A percentile compares a stretch with the other conserved stretches of the same genome.
Conservation (phyloP, 2,797 vertebrate species). For the Oreonectes daqikongensis region DNA sequence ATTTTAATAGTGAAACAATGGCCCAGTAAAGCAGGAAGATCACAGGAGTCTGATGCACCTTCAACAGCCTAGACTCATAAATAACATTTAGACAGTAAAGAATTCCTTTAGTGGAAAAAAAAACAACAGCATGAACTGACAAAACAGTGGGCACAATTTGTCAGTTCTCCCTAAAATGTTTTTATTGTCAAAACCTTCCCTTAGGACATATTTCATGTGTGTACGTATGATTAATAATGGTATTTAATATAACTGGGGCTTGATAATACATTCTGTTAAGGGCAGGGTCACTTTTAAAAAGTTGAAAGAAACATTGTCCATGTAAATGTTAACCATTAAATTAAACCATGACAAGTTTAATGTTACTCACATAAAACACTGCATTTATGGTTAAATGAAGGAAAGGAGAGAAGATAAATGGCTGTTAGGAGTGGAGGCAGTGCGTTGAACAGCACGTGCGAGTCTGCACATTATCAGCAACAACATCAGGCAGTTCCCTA, state of each 20-base stretch:
- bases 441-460: slow-evolving; percentile 62
- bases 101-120: too few relatives aligned
- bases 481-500: slow-evolving; percentile 78
- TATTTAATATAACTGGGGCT: neutral
- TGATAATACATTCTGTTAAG: neutral
- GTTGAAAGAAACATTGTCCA: neutral
- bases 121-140: neutral
- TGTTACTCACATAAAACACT: slow-evolving; percentile 7
- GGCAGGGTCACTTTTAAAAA: neutral
- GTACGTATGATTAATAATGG: neutral
- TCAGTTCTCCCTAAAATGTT: too few relatives aligned
- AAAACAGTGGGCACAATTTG: neutral
- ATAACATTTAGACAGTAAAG: too few relatives aligned
- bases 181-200: neutral
- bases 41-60: too few relatives aligned
- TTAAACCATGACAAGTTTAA: neutral
- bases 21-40: too few relatives aligned
- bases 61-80: too few relatives aligned
- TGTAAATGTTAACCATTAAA: too few relatives aligned
- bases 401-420: slow-evolving; percentile 57
- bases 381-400: too few relatives aligned
- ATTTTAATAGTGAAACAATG: too few relatives aligned
- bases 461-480: slow-evolving; percentile 75
- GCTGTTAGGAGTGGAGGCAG: slow-evolving; percentile 37
- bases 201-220: neutral